phyloP scores from a whole-genome alignment of 2,888 invertebrate species.

The Eristalis intricaria region DNA sequence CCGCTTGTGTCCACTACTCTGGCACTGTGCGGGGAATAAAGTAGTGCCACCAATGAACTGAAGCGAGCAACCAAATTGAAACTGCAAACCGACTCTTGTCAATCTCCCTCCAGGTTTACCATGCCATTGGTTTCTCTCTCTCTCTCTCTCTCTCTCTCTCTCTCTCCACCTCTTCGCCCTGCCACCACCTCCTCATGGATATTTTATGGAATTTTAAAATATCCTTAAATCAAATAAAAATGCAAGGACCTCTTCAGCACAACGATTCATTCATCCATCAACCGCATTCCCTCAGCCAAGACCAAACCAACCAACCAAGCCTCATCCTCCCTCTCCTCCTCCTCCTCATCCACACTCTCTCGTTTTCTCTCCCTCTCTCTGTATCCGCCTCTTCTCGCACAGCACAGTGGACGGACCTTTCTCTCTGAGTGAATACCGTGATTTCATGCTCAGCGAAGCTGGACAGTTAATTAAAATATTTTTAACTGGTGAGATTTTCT shows the following conservation, averaged over 20 bases:
- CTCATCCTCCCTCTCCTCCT: slow-evolving; percentile 11
- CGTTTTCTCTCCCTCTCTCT: not conserved
- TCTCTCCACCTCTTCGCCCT: not conserved
- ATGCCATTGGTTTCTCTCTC: not conserved
- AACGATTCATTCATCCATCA: slow-evolving; percentile 59
- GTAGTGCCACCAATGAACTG: slow-evolving; percentile 54
- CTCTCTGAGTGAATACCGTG: slow-evolving; percentile 53
- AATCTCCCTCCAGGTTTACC: slow-evolving; percentile 33
- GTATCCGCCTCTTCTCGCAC: too few relatives aligned
- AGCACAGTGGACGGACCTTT: slow-evolving; percentile 18
- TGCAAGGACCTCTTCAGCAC: slow-evolving; percentile 63
- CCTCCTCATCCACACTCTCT: not conserved
- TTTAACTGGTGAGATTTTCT: slow-evolving; percentile 63
- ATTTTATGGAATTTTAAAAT: slow-evolving; percentile 72
- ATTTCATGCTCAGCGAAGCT: slow-evolving; percentile 69
- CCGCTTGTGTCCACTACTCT: slow-evolving; percentile 51
- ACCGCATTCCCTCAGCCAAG: slow-evolving; percentile 36
- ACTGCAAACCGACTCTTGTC: slow-evolving; percentile 54
- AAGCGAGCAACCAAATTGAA: slow-evolving; percentile 38
- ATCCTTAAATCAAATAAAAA: slow-evolving; percentile 72
- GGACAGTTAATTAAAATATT: slow-evolving; percentile 72
- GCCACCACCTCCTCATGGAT: slow-evolving; percentile 31
- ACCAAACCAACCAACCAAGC: slow-evolving; percentile 7
- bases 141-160: not conserved
- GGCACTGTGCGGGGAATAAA: slow-evolving; percentile 64